These are phyloP conservation scores for Aphelinus atriplicis DNA, from an alignment of 1,140 invertebrate genomes.

Conservation along the genomic window DNA sequence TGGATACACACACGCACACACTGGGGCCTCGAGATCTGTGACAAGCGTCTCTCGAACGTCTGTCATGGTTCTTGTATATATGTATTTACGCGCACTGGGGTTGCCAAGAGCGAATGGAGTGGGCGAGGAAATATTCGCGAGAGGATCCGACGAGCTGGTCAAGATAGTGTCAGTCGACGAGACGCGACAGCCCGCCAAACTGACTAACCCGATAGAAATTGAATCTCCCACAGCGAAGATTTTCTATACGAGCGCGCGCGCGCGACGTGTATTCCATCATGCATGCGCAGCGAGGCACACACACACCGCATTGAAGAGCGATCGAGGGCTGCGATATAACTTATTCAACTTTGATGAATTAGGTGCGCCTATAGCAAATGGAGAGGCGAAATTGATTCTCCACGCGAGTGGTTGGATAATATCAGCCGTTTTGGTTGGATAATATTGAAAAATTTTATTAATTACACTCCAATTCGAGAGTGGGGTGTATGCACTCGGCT, in stretches of 20 bases:
- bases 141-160: conserved; percentile 41
- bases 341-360: no score
- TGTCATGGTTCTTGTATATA: conserved; percentile 45
- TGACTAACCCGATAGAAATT: background rate
- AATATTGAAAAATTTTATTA: no score
- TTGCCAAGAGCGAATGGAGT: conserved; percentile 31
- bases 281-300: no score
- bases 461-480: no score
- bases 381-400: no score
- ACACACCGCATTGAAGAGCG: no score
- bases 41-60: conserved; percentile 43
- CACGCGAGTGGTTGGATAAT: no score
- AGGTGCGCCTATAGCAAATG: no score
- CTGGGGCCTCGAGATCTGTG: conserved; percentile 31
- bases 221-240: background rate
- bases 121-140: conserved; percentile 32
- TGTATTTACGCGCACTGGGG: conserved; percentile 35
- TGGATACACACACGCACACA: conserved; percentile 40
- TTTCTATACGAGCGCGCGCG: background rate
- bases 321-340: no score
- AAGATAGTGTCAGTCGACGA: conserved; percentile 39
- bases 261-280: no score
- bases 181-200: background rate
- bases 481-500: no score
- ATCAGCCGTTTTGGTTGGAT: no score